Evolutionary conservation across 2,888 invertebrate genomes (phyloP).

Genomic region (Archips xylosteana): DNA sequence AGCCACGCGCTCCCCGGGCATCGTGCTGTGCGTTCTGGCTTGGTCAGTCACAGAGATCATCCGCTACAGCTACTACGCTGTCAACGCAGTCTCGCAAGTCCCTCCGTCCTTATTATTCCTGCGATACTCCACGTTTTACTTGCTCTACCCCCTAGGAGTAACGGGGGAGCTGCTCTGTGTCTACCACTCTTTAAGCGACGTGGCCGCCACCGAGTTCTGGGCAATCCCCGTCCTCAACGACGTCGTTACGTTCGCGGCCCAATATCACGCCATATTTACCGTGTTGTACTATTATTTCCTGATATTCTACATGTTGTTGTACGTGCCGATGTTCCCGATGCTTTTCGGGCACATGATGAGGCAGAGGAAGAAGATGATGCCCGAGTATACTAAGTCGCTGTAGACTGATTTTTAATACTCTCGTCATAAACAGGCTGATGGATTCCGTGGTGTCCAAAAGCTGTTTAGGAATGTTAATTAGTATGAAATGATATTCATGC

Average conservation of each 20-base stretch:
- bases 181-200: conserved; percentile 86
- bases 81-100: conserved; percentile 65
- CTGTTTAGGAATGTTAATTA: no score
- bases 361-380: conserved; percentile 89
- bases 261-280: conserved; percentile 28
- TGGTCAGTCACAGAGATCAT: conserved; percentile 96
- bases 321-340: conserved; percentile 94
- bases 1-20: conserved; percentile 88
- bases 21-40: conserved; percentile 90
- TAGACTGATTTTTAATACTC: neutral
- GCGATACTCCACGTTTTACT: conserved; percentile 90
- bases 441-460: no score
- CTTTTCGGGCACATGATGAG: conserved; percentile 94
- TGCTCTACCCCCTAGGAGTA: conserved; percentile 94
- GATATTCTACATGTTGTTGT: conserved; percentile 89
- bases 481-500: no score
- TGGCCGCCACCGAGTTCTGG: conserved; percentile 21
- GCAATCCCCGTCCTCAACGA: conserved; percentile 16
- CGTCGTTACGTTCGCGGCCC: conserved; percentile 3
- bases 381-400: conserved; percentile 20
- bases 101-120: conserved; percentile 15
- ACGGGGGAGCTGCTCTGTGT: conserved; percentile 93
- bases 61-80: conserved; percentile 93
- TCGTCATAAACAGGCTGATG: neutral
- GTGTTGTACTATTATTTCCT: conserved; percentile 87